Evolutionary conservation across 2,888 invertebrate genomes (phyloP), one percentile per base, ranked within the genome.

Genomic region (Melinopterus prodromus): DNA sequence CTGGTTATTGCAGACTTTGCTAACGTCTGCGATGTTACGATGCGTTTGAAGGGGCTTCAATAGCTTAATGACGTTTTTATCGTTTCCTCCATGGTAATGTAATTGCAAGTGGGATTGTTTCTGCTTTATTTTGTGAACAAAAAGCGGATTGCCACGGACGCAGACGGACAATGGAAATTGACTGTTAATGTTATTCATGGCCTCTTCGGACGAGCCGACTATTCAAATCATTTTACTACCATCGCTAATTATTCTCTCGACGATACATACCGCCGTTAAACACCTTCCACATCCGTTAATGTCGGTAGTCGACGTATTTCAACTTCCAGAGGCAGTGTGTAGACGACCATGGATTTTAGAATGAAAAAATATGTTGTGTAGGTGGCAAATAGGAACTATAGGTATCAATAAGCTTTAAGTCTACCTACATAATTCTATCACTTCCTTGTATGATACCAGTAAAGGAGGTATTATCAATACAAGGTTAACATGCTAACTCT

Each of bases 141-240:
- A 53, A 53, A 53, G 26, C 26, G 26, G 26, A 26, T 26, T 26
- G 26, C 53, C 53, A 53, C 12, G 53, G 53, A 53, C 53, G 53
- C 53, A 12, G 9, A 53, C 7, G 53, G 9, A 53, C 53, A 53
- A 53, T 53, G 53, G 53, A 53, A 53, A 53, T 53, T 53, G 53
- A 53, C 53, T 53, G 53, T 53, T 53, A 53, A 53, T 53, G 53
- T 53, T 53, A 53, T 53, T 53, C 53, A 53, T 53, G 53, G 53
- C 53, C 53, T 53, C 53, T 53, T 53, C 53, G 12, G 53, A 53
- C 53, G 12, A 53, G 9, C 12, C 53, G 53, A 53, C 53, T 53
- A 53, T 53, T 53, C 12, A 53, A 53, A 53, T 53, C 53, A 53
- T 53, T 53, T 53, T 53, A 53, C 53, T 9, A 53, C 53, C 53